These are phyloP conservation scores for Morelia viridis DNA, from an alignment of 2,797 vertebrate species.

Conservation along the genomic window DNA sequence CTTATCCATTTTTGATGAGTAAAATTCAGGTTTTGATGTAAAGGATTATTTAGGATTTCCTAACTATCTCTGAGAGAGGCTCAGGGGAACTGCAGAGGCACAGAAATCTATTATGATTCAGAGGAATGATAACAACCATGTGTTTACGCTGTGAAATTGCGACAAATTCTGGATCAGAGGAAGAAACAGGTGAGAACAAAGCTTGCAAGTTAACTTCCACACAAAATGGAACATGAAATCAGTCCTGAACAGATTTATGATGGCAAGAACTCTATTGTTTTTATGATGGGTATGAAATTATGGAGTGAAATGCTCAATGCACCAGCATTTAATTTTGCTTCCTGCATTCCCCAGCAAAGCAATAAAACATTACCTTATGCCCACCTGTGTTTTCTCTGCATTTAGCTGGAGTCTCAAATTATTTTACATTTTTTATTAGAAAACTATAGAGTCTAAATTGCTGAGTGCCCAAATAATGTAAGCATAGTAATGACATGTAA, in stretches of 20 bases:
- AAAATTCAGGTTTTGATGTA: conserved; percentile 50
- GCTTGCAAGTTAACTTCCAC: conserved; percentile 46
- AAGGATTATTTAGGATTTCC: conserved; percentile 62
- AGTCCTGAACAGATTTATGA: conserved; percentile 42
- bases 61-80: conserved; percentile 30
- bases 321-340: conserved; percentile 53
- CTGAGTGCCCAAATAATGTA: conserved; percentile 62
- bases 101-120: conserved; percentile 34
- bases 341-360: conserved; percentile 55
- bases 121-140: conserved; percentile 34
- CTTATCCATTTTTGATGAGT: conserved; percentile 52
- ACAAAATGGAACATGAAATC: conserved; percentile 36
- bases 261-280: conserved; percentile 44
- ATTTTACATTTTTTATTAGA: conserved; percentile 62
- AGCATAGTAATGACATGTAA: conserved; percentile 65
- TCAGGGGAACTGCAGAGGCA: conserved; percentile 31
- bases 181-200: conserved; percentile 34
- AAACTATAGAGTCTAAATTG: conserved; percentile 66
- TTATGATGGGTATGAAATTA: conserved; percentile 54
- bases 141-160: conserved; percentile 36
- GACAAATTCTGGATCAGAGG: conserved; percentile 44
- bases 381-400: conserved; percentile 10
- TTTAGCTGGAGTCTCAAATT: conserved; percentile 62
- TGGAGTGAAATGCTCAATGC: conserved; percentile 54
- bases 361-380: conserved; percentile 63